Evolutionary conservation across 2,113 vertebrate species (phyloP).

Genomic region (Percina caprodes): DNA sequence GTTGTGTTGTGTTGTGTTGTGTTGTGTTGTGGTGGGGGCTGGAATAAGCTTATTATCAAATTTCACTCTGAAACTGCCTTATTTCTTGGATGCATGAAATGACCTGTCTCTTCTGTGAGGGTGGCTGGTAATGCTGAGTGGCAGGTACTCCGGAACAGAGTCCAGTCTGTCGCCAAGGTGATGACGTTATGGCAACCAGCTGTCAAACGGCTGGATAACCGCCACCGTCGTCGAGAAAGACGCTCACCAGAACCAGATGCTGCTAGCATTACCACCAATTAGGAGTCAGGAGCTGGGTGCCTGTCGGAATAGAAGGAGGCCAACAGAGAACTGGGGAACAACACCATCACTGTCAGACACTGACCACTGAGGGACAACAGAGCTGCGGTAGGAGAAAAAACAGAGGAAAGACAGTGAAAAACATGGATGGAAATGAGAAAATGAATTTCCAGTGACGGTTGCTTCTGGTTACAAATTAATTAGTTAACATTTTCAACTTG

Average conservation of each 20-base stretch:
- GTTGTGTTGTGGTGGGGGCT: constrained; percentile 48
- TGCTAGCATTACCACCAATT: constrained; percentile 80
- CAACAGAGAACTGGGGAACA: constrained; percentile 60
- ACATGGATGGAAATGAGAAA: constrained; percentile 32
- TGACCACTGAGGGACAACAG: constrained; percentile 61
- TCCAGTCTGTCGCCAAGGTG: constrained; percentile 72
- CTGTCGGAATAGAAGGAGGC: constrained; percentile 54
- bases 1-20: constrained; percentile 37
- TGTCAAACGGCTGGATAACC: constrained; percentile 72
- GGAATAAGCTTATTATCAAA: constrained; percentile 85
- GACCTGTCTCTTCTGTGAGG: constrained; percentile 76
- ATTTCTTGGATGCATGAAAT: constrained; percentile 81
- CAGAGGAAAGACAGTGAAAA: constrained; percentile 27
- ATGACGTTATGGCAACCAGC: constrained; percentile 77
- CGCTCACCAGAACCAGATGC: constrained; percentile 73
- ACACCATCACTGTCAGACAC: constrained; percentile 73
- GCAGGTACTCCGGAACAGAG: constrained; percentile 76
- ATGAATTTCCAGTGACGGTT: constrained; percentile 48
- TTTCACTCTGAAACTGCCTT: constrained; percentile 78
- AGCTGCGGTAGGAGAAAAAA: constrained; percentile 12
- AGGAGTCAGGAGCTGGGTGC: constrained; percentile 64
- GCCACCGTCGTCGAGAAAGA: constrained; percentile 58
- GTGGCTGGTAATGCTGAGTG: constrained; percentile 80
- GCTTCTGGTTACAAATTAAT: constrained; percentile 56
- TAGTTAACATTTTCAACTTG: constrained; percentile 56